phyloP scores from a whole-genome alignment of 1,140 invertebrate genomes.

The Nilaparvata lugens region DNA sequence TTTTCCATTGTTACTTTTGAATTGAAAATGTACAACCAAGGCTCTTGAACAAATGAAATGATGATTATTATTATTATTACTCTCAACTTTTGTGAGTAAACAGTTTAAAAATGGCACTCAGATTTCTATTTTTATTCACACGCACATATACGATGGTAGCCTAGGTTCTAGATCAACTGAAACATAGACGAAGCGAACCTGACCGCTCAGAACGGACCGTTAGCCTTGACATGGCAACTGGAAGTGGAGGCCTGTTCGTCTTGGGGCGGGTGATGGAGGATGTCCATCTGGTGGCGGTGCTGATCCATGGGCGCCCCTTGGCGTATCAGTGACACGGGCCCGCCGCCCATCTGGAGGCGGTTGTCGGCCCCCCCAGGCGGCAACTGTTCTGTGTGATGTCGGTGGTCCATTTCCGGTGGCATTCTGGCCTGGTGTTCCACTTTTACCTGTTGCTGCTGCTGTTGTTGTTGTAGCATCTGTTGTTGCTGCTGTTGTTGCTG shows the following conservation, averaged over 20 bases:
- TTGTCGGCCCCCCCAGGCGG: not conserved
- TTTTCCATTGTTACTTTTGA: too few relatives aligned
- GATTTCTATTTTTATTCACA: too few relatives aligned
- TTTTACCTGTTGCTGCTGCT: not conserved
- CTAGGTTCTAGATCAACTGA: too few relatives aligned
- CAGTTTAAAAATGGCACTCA: too few relatives aligned
- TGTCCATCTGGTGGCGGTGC: not conserved
- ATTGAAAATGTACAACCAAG: too few relatives aligned
- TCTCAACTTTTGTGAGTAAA: too few relatives aligned
- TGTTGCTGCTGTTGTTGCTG: constrained; percentile 1
- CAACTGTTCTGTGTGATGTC: not conserved
- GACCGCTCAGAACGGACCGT: too few relatives aligned
- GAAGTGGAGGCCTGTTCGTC: not conserved
- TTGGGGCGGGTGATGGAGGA: not conserved
- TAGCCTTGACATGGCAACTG: not conserved
- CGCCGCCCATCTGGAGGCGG: not conserved
- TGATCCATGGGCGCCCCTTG: not conserved
- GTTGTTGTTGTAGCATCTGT: not conserved
- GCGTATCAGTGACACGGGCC: not conserved
- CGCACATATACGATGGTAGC: too few relatives aligned
- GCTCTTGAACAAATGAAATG: too few relatives aligned
- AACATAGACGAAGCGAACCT: too few relatives aligned
- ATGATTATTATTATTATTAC: too few relatives aligned
- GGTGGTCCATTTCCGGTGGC: not conserved
- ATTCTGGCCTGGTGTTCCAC: not conserved